Base-by-base conservation (phyloP, 2,113 vertebrate species). In the Rissa tridactyla region DNA sequence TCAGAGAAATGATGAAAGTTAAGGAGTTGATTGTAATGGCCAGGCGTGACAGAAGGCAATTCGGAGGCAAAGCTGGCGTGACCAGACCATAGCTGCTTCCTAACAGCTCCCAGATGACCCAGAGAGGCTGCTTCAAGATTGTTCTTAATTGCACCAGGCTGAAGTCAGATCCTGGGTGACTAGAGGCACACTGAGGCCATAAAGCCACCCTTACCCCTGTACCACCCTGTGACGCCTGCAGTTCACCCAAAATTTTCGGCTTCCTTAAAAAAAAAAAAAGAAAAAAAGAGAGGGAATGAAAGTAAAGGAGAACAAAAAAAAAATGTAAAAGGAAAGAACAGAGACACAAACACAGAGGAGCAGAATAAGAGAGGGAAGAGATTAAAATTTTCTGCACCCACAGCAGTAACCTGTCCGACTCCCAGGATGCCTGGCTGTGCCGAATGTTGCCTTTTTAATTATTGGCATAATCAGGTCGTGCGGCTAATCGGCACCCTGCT, bases 1-100 rank as follows among this genome's bases (percentile, higher is more conserved):
- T 83, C 60, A 66, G 65, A 71, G 86, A 81, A 90, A 61, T 76
- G 75, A 86, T 66, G 64, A 42, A 5, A 60, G 71, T 66, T 70
- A 72, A 61, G 55, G 60, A 62, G 27, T 20, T 94, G 95, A 92
- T 90, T 95, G 85, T 23, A 95, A 86, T 38, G 90, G 72, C 42
- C 68, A 77, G 75, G 40, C 73, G n/a, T 40, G 79, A 51, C 42
- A 62, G 75, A 65, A 65, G 49, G 68, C 32, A 77, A 55, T 90
- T 65, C 1, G n/a, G 78, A 90, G 79, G 65, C 55, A 88, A 77
- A 88, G 76, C 76, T 81, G 86, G 29, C 40, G 79, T 29, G 20
- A 30, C 38, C 71, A n/a, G 71, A 38, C 29, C 0, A 0, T 36
- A 73, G 76, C 71, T 92, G 42, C 36, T 88, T n/a, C 46, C 61